phyloP scores from a whole-genome alignment of 1,140 invertebrate genomes.

The Pseudoatta argentina region DNA sequence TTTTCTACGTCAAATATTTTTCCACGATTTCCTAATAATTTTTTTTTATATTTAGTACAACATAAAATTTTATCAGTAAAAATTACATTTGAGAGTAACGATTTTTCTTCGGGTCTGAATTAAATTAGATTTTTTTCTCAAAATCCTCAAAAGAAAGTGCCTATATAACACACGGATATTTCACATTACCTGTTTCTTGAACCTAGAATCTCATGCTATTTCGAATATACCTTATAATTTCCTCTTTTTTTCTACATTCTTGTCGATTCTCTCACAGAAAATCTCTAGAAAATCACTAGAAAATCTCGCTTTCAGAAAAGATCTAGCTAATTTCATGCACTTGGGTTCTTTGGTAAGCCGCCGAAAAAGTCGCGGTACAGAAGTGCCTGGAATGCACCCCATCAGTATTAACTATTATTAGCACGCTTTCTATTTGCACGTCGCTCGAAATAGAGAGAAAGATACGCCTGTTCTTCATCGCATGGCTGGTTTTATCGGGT shows the following conservation, averaged over 20 bases:
- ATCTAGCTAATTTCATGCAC: not conserved
- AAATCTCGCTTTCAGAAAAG: constrained; percentile 4
- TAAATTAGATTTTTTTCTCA: not conserved
- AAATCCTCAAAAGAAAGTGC: not conserved
- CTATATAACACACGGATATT: not conserved
- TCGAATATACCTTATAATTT: not conserved
- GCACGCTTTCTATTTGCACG: constrained; percentile 79
- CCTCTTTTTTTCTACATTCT: not conserved
- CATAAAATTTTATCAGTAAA: not conserved
- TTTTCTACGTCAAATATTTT: not conserved
- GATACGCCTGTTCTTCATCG: constrained; percentile 1
- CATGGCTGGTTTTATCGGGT: constrained; percentile 29
- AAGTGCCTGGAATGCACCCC: constrained; percentile 73
- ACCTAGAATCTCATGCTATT: not conserved
- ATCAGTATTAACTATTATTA: constrained; percentile 79
- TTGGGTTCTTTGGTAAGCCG: not conserved
- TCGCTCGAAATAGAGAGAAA: constrained; percentile 41
- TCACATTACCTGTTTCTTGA: not conserved
- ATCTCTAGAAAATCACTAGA: not conserved
- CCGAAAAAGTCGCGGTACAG: constrained; percentile 56
- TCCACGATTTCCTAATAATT: not conserved
- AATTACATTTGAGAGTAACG: not conserved
- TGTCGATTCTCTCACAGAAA: not conserved
- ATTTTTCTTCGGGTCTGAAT: not conserved
- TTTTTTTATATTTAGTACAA: not conserved